A percentile compares a stretch with the other conserved stretches of the same genome.
These are phyloP conservation scores for Pycnonotus jocosus DNA, from an alignment of 2,113 vertebrate species.

Conservation along the genomic window DNA sequence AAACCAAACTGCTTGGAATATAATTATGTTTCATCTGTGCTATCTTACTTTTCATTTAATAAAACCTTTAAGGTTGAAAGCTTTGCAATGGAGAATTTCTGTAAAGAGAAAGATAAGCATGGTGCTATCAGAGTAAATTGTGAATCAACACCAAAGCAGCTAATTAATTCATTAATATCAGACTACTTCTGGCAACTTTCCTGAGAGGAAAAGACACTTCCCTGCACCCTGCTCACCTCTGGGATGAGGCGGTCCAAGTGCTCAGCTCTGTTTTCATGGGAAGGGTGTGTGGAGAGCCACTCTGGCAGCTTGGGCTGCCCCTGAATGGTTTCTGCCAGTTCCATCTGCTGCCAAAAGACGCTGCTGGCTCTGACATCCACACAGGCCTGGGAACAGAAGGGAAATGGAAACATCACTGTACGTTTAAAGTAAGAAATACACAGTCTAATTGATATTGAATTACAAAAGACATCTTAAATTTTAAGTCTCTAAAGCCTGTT, in stretches of 20 bases:
- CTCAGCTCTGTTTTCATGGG: slow-evolving; percentile 82
- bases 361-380: slow-evolving; percentile 88
- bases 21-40: background rate
- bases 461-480: background rate
- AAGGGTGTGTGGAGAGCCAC: slow-evolving; percentile 96
- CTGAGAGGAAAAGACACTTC: background rate
- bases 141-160: background rate
- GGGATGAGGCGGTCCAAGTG: slow-evolving; percentile 86
- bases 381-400: slow-evolving; percentile 79
- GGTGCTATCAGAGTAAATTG: background rate
- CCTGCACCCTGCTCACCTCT: slow-evolving; percentile 73
- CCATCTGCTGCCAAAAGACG: slow-evolving; percentile 94
- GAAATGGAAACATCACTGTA: background rate
- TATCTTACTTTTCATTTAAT: background rate
- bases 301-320: slow-evolving; percentile 78
- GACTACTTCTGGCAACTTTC: background rate
- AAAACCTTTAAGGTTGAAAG: background rate
- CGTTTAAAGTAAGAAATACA: background rate
- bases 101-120: background rate
- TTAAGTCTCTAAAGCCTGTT: background rate
- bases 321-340: slow-evolving; percentile 72
- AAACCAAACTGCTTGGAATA: background rate
- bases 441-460: background rate
- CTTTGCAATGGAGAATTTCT: background rate
- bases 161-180: background rate